Conservation (phyloP, 2,888 invertebrate genomes). For the Xestia xanthographa region DNA sequence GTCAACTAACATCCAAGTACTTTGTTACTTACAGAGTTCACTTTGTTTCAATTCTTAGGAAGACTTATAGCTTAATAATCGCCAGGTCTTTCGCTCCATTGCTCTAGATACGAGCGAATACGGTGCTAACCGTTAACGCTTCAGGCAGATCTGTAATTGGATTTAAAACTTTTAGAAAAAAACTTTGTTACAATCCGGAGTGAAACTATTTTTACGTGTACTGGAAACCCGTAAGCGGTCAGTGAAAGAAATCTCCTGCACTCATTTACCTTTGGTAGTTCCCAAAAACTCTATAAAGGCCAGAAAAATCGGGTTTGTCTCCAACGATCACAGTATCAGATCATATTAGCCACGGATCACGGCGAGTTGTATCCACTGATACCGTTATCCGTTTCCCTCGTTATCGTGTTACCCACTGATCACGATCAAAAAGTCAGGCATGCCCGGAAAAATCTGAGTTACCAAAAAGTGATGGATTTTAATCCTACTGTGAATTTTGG, state of each 20-base stretch:
- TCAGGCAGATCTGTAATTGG: slow-evolving; percentile 49
- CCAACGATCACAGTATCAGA: too few relatives aligned
- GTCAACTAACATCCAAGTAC: neutral
- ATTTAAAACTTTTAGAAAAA: slow-evolving; percentile 40
- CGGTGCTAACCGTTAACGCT: slow-evolving; percentile 26
- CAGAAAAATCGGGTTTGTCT: neutral
- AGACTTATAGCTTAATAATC: slow-evolving; percentile 24
- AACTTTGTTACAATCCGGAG: neutral
- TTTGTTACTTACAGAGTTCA: neutral
- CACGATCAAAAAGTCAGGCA: neutral
- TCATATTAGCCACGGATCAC: too few relatives aligned
- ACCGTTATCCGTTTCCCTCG: too few relatives aligned
- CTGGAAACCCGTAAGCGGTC: neutral
- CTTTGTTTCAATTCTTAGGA: slow-evolving; percentile 19
- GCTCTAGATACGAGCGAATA: slow-evolving; percentile 5
- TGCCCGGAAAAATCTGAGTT: neutral
- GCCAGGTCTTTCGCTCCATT: slow-evolving; percentile 6
- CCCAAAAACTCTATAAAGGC: neutral
- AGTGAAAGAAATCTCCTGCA: neutral
- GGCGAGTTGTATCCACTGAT: too few relatives aligned
- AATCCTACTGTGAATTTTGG: neutral
- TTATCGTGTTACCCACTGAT: too few relatives aligned
- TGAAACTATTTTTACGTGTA: neutral
- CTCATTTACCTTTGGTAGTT: neutral
- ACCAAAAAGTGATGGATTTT: neutral